phyloP scores from a whole-genome alignment of 2,113 vertebrate genomes.

The Opisthocomus hoazin region DNA sequence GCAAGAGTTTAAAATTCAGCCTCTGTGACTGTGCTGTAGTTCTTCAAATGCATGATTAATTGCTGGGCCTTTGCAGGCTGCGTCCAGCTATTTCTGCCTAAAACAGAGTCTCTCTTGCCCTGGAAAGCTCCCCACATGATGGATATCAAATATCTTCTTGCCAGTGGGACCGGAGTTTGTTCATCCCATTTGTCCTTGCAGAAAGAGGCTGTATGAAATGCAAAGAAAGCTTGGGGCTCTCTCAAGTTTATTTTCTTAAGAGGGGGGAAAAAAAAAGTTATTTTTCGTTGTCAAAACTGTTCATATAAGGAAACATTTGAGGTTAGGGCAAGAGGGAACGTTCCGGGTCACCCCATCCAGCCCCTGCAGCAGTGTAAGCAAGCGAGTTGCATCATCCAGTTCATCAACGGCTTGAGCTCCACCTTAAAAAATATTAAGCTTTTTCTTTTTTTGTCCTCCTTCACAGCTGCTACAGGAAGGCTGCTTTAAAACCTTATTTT shows the following conservation, averaged over 20 bases:
- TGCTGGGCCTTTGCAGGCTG: background rate
- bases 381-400: background rate
- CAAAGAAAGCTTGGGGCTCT: background rate
- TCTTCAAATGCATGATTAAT: background rate
- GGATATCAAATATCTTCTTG: background rate
- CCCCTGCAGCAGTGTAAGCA: background rate
- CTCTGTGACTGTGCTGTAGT: background rate
- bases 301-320: background rate
- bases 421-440: background rate
- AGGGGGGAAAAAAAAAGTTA: background rate
- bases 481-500: background rate
- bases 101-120: background rate
- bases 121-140: background rate
- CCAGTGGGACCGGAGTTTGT: background rate
- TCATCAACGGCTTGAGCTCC: background rate
- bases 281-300: background rate
- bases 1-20: constrained; percentile 4
- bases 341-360: background rate
- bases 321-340: background rate
- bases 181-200: background rate
- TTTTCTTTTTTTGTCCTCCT: background rate
- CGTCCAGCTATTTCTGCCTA: background rate
- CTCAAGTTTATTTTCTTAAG: background rate
- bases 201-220: background rate
- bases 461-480: background rate